A percentile compares a stretch with the other conserved stretches of the same genome.
Conservation (phyloP, 2,113 vertebrate genomes). For the Phaethornis superciliosus region DNA sequence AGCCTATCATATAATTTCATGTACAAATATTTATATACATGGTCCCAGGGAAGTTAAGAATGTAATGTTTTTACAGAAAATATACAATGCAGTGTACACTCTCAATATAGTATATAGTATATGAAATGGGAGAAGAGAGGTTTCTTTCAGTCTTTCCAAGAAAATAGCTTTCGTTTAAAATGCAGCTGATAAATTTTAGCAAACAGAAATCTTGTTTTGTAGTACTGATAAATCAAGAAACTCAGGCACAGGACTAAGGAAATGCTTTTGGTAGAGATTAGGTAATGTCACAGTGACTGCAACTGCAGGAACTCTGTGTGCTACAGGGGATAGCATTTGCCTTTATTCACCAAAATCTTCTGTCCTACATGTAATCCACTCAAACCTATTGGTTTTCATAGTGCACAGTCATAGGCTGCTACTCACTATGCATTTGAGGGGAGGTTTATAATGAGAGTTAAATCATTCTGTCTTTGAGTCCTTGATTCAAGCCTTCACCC, state of each 20-base stretch:
- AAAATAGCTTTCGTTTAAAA: neutral
- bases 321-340: neutral
- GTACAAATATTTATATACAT: constrained; percentile 61
- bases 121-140: neutral
- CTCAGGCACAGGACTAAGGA: neutral
- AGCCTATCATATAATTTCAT: constrained; percentile 51
- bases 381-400: neutral
- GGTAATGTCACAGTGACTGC: neutral
- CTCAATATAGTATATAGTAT: neutral
- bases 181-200: neutral
- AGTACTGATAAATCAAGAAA: neutral
- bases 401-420: neutral
- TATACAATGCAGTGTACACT: constrained; percentile 2
- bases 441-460: neutral
- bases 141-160: neutral
- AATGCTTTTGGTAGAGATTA: neutral
- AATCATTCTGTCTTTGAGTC: neutral
- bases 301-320: neutral
- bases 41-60: constrained; percentile 53
- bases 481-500: neutral
- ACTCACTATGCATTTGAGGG: neutral
- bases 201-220: neutral
- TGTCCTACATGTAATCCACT: neutral
- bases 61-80: constrained; percentile 60
- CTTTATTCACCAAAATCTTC: neutral